phyloP scores from a whole-genome alignment of 2,888 invertebrate species.

The Azorinus chamasolen region DNA sequence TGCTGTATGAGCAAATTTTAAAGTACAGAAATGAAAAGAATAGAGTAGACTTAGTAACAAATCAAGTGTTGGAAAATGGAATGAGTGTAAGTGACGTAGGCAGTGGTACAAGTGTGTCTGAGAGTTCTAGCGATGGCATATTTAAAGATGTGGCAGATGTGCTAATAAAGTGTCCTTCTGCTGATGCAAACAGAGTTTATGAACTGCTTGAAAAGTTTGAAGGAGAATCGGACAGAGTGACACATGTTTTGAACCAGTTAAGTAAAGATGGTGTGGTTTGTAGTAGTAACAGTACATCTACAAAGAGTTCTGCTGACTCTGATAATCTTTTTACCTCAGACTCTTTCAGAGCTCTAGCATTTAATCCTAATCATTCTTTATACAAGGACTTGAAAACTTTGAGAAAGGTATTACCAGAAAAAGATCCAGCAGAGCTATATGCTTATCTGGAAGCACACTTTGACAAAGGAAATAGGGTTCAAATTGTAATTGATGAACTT shows the following conservation, averaged over 20 bases:
- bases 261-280: not conserved
- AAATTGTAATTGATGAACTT: constrained; percentile 80
- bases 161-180: constrained; percentile 58
- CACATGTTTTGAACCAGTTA: constrained; percentile 59
- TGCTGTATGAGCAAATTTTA: constrained; percentile 70
- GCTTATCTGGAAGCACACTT: constrained; percentile 82
- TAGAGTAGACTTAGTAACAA: constrained; percentile 75
- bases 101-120: not conserved
- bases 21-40: constrained; percentile 64
- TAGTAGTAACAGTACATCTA: not conserved
- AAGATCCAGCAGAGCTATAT: constrained; percentile 82
- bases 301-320: constrained; percentile 19
- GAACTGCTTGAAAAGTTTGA: constrained; percentile 56
- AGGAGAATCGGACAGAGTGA: constrained; percentile 51
- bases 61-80: constrained; percentile 69
- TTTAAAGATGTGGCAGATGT: constrained; percentile 69
- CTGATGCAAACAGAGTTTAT: constrained; percentile 61
- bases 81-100: not conserved
- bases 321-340: constrained; percentile 17
- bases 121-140: constrained; percentile 35
- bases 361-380: constrained; percentile 78
- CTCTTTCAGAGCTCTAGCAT: constrained; percentile 42
- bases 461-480: constrained; percentile 77
- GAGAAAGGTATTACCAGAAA: constrained; percentile 78
- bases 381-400: constrained; percentile 78